Percentiles rank a stretch among this genome's conserved stretches.
Conservation (phyloP, 1,140 invertebrate genomes). For the Sycophila sp. region DNA sequence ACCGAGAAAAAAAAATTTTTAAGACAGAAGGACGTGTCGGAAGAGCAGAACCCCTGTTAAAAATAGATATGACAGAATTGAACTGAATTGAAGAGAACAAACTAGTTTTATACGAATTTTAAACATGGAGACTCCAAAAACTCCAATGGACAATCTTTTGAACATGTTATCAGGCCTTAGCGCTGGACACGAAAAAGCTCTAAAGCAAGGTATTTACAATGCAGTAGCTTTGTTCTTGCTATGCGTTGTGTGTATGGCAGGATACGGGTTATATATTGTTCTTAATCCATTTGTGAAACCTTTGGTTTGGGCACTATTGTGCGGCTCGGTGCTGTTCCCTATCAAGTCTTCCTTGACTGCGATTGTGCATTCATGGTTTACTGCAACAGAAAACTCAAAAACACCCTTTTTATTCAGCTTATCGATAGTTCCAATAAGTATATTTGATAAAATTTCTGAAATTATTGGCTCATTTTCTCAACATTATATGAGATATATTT, state of each 20-base stretch:
- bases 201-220: conserved; percentile 89
- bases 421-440: conserved; percentile 77
- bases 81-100: neutral
- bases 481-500: conserved; percentile 71
- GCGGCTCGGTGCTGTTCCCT: conserved; percentile 89
- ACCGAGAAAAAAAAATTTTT: neutral
- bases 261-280: conserved; percentile 84
- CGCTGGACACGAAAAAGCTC: conserved; percentile 76
- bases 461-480: conserved; percentile 72
- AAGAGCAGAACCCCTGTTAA: no score
- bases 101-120: neutral
- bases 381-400: conserved; percentile 69
- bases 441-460: conserved; percentile 78
- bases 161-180: conserved; percentile 59
- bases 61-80: conserved; percentile 18
- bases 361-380: conserved; percentile 78
- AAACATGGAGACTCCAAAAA: conserved; percentile 49
- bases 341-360: conserved; percentile 82
- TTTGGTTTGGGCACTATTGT: conserved; percentile 91
- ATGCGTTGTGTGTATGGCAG: conserved; percentile 73
- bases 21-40: neutral
- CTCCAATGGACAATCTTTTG: conserved; percentile 63
- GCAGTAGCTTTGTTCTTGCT: conserved; percentile 80
- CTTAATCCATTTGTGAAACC: conserved; percentile 92
- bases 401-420: conserved; percentile 76